A percentile compares a stretch with the other conserved stretches of the same genome.
phyloP scores from a whole-genome alignment of 2,797 vertebrate species.

The Tinamus major region DNA sequence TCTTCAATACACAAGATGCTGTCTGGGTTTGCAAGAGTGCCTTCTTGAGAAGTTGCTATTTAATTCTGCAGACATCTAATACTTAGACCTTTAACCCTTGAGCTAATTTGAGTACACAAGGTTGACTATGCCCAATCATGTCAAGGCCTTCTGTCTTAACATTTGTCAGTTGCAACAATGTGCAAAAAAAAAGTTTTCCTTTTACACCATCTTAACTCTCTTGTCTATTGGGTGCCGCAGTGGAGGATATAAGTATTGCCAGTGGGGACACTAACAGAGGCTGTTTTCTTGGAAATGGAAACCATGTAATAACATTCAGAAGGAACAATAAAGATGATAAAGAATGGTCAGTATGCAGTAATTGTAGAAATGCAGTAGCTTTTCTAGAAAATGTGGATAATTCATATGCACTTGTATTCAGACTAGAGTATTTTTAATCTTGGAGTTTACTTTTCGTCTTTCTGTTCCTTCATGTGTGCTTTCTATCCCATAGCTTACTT shows the following conservation, averaged over 20 bases:
- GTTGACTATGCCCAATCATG: accelerated
- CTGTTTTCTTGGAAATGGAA: neutral
- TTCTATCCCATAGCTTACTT: too few relatives aligned
- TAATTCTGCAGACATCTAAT: neutral
- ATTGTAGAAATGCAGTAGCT: neutral
- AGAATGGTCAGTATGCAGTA: neutral
- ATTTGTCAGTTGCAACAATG: neutral
- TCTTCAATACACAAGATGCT: neutral
- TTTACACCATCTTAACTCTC: neutral
- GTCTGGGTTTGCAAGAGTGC: neutral
- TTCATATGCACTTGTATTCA: neutral
- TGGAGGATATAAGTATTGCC: neutral
- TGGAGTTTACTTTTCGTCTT: neutral
- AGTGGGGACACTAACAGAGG: neutral
- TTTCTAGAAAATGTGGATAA: neutral
- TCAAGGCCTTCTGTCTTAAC: neutral
- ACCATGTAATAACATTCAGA: neutral
- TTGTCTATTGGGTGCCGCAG: neutral
- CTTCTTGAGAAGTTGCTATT: neutral
- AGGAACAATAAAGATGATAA: neutral
- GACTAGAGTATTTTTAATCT: neutral
- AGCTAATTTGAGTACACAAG: neutral
- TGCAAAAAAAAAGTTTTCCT: neutral
- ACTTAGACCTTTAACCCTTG: neutral
- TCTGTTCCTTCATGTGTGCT: neutral